These are phyloP conservation scores for Pecten maximus DNA, from an alignment of 2,888 invertebrate genomes.

Conservation along the genomic window DNA sequence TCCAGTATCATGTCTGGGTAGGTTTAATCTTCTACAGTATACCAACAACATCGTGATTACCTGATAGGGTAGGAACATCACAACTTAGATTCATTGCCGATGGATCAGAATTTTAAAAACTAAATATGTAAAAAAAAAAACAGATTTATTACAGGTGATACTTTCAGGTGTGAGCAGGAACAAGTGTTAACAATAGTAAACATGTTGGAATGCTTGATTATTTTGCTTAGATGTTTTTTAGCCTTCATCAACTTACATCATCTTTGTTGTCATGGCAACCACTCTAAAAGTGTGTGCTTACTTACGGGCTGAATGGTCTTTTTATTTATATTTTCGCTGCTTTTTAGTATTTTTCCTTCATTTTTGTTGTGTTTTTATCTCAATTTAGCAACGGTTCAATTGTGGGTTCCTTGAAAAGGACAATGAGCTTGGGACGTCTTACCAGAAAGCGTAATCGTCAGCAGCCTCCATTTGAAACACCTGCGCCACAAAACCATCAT, in stretches of 20 bases:
- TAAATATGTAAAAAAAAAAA: neutral
- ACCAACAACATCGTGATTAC: neutral
- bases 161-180: neutral
- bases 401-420: conserved; percentile 76
- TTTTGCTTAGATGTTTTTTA: conserved; percentile 24
- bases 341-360: conserved; percentile 45
- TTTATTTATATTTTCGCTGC: conserved; percentile 55
- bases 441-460: conserved; percentile 69
- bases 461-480: conserved; percentile 26
- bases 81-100: neutral
- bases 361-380: conserved; percentile 55
- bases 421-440: conserved; percentile 80
- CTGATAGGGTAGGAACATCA: neutral
- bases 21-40: too few relatives aligned
- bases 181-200: neutral
- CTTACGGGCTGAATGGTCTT: conserved; percentile 39
- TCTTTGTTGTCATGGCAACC: neutral
- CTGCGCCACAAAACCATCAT: conserved; percentile 48
- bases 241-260: neutral
- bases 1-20: neutral
- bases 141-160: neutral
- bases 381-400: conserved; percentile 70
- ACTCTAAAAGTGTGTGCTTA: neutral
- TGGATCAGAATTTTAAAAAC: neutral
- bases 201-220: neutral